A percentile compares a stretch with the other conserved stretches of the same genome.
These are phyloP conservation scores for Malthinus flaveolus DNA, from an alignment of 2,888 invertebrate genomes.

Conservation along the genomic window DNA sequence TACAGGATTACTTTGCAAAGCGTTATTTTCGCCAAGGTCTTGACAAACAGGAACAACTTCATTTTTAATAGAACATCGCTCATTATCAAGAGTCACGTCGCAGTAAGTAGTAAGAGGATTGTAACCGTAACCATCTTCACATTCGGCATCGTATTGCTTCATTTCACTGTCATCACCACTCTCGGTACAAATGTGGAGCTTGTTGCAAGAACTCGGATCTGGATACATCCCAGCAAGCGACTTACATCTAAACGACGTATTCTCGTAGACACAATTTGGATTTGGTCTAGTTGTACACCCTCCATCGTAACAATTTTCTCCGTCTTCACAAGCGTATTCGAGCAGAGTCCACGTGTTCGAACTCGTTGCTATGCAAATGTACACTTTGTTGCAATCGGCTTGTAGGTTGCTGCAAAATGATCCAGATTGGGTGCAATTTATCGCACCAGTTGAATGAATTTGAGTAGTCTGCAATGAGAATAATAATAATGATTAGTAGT, in stretches of 20 bases:
- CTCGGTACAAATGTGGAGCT: constrained; percentile 9
- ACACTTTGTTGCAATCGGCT: not conserved
- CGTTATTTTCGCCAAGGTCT: not conserved
- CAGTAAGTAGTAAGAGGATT: not conserved
- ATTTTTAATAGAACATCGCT: not conserved
- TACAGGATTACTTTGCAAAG: not conserved
- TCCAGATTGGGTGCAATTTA: not conserved
- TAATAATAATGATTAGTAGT: no score
- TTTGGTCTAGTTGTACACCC: not conserved
- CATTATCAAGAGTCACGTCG: not conserved
- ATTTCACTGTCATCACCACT: not conserved
- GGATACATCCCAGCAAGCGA: constrained; percentile 10
- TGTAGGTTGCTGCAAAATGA: not conserved
- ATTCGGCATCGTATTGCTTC: not conserved
- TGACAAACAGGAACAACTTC: not conserved
- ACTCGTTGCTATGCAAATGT: not conserved
- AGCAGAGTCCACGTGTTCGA: not conserved
- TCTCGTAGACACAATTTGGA: not conserved
- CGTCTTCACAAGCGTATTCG: not conserved
- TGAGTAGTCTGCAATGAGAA: no score
- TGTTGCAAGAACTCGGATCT: constrained; percentile 10
- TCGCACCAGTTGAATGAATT: not conserved
- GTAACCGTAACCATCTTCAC: not conserved
- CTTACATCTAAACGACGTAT: not conserved
- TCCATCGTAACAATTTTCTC: not conserved